Conservation (phyloP, 1,140 invertebrate species). For the Megalonaias nervosa region DNA sequence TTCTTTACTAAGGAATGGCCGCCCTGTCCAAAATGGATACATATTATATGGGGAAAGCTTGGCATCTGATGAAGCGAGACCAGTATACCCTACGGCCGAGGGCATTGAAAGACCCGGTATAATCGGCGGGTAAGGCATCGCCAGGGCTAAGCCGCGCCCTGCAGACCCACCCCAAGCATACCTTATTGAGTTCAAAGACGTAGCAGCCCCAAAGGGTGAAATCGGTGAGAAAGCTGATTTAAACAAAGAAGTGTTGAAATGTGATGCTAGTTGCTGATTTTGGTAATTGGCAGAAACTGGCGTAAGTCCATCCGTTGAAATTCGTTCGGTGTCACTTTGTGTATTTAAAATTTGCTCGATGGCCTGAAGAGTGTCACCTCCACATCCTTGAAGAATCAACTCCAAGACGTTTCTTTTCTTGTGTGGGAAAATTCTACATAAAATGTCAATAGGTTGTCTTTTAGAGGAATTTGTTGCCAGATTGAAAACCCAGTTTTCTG, state of each 20-base stretch:
- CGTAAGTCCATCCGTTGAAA: neutral
- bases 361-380: slow-evolving; percentile 89
- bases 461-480: slow-evolving; percentile 15
- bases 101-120: slow-evolving; percentile 31
- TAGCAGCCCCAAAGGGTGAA: slow-evolving; percentile 24
- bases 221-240: slow-evolving; percentile 36
- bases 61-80: slow-evolving; percentile 3
- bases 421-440: slow-evolving; percentile 87
- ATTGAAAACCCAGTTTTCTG: slow-evolving; percentile 36
- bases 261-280: too few species aligned
- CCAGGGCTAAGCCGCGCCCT: slow-evolving; percentile 21
- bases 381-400: slow-evolving; percentile 80
- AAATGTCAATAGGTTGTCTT: slow-evolving; percentile 78
- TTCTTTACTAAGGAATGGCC: slow-evolving; percentile 22
- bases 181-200: slow-evolving; percentile 27
- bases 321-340: slow-evolving; percentile 41
- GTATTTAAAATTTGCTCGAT: slow-evolving; percentile 81
- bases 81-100: slow-evolving; percentile 15
- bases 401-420: slow-evolving; percentile 88
- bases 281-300: neutral
- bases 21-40: slow-evolving; percentile 33
- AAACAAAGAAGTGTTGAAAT: slow-evolving; percentile 13
- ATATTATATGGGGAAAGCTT: slow-evolving; percentile 36
- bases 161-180: slow-evolving; percentile 34
- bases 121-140: slow-evolving; percentile 32